phyloP scores from a whole-genome alignment of 2,797 vertebrate genomes.

The Otolemur crassicaudatus region DNA sequence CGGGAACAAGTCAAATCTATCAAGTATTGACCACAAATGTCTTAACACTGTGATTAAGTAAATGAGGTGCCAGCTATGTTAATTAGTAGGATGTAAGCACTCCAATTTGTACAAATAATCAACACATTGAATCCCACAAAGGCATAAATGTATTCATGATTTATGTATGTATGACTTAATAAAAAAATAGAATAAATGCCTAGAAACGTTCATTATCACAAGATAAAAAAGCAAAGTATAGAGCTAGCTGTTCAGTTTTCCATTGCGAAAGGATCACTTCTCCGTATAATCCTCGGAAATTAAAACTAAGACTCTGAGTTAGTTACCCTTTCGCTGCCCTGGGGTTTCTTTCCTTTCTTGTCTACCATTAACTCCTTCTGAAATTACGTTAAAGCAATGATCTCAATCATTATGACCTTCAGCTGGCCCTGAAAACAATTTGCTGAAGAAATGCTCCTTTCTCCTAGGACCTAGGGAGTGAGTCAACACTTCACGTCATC shows the following conservation, averaged over 20 bases:
- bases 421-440: conserved; percentile 9
- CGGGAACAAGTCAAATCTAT: too few species aligned
- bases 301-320: conserved; percentile 43
- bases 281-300: conserved; percentile 11
- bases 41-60: too few species aligned
- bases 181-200: background rate
- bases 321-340: conserved; percentile 28
- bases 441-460: background rate
- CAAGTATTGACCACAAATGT: too few species aligned
- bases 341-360: conserved; percentile 18
- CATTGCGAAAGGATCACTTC: background rate
- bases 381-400: background rate
- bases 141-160: too few species aligned
- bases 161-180: too few species aligned
- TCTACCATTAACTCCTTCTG: conserved; percentile 9
- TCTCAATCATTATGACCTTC: background rate
- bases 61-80: too few species aligned
- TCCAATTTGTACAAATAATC: too few species aligned
- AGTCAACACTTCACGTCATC: background rate
- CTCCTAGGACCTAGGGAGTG: background rate
- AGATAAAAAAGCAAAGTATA: background rate
- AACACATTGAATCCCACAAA: too few species aligned
- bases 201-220: background rate
- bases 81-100: too few species aligned
- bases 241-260: background rate